Evolutionary conservation across 2,113 vertebrate species (phyloP), one percentile per base, ranked within the genome.

Genomic region (Ammodramus savannarum): DNA sequence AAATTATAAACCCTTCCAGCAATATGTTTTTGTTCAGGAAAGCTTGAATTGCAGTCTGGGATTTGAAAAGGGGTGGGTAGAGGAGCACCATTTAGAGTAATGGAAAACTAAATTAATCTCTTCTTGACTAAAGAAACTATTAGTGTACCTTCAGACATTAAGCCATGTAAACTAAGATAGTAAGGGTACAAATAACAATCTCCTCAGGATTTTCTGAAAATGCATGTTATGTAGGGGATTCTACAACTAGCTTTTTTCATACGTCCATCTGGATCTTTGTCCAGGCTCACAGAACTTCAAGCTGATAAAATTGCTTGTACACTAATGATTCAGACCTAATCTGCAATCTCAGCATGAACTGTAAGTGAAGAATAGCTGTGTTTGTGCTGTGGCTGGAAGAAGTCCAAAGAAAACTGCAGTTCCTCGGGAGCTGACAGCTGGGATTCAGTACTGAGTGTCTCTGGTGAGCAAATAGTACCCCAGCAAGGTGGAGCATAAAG

Each of bases 351-450:
- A 97, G 92, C 72, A 73, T 0, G 10, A 4, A 48, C 21, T 13
- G 21, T 14, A 55, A 84, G 22, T 85, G 80, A 96, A 59, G 73
- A 87, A 89, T 90, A 81, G n/a, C 52, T 51, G 51, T 26, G 19
- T 83, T 92, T 94, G 85, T 74, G 93, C 36, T 58, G 54, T 58
- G 75, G 8, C 72, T 95, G 90, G 96, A 89, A 84, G 68, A 67
- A 75, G 19, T 72, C 92, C 94, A 95, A 93, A 81, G 79, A 51
- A 95, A 92, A 65, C 80, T 39, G 29, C 3, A 7, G 19, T 31
- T 90, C n/a, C 61, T 84, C 25, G 14, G 85, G 59, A 94, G 51
- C 25, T 0, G 7, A 67, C 32, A 52, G 41, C 85, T 87, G 85
- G 55, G 43, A 48, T 63, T 63, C 51, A 11, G 1, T 31, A 12